Evolutionary conservation across 2,113 vertebrate genomes (phyloP).

Genomic region (Gadus macrocephalus): DNA sequence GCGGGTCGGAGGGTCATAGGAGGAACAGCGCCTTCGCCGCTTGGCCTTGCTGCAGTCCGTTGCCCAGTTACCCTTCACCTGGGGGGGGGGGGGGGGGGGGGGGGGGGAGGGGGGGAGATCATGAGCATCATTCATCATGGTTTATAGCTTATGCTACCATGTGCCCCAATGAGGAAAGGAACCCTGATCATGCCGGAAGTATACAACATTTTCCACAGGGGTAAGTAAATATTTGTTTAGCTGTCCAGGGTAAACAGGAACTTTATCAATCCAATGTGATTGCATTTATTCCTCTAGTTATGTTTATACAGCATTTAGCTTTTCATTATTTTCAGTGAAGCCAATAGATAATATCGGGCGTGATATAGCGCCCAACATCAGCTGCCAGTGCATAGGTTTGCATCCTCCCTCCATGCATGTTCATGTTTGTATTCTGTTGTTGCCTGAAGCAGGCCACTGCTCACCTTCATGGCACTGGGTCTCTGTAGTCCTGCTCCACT

Average conservation of each 20-base stretch:
- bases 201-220: no score
- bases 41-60: slow-evolving; percentile 89
- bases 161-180: neutral
- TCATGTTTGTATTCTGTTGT: neutral
- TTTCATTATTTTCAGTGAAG: no score
- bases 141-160: neutral
- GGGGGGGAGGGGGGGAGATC: neutral
- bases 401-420: no score
- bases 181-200: no score
- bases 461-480: slow-evolving; percentile 83
- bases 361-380: no score
- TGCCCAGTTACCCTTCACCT: slow-evolving; percentile 91
- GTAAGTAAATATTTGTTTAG: no score
- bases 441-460: neutral
- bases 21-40: slow-evolving; percentile 84
- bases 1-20: slow-evolving; percentile 75
- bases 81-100: slow-evolving; percentile 3
- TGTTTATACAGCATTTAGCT: no score
- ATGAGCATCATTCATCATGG: neutral
- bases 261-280: no score
- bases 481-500: slow-evolving; percentile 69
- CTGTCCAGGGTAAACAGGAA: no score
- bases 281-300: no score
- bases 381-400: no score
- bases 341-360: no score